Conservation (phyloP, 2,888 invertebrate genomes). For the Panzeria rudis region DNA sequence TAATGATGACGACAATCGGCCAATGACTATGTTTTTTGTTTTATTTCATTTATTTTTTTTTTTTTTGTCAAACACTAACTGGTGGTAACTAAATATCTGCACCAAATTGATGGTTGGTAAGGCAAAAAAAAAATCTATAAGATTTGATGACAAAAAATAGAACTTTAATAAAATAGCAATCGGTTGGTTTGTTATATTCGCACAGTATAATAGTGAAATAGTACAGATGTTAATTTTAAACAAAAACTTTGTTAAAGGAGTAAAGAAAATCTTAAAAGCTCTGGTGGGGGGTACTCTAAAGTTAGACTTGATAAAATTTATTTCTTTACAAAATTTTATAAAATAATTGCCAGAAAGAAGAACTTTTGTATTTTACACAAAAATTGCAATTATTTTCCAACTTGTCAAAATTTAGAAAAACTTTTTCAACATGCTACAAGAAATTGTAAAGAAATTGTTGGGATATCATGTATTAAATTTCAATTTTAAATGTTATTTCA, state of each 20-base stretch:
- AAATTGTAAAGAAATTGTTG: background rate
- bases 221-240: conserved; percentile 60
- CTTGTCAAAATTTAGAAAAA: conserved; percentile 10
- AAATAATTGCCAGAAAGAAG: background rate
- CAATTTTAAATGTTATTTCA: conserved; percentile 33
- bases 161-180: conserved; percentile 3
- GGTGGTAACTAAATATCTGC: conserved; percentile 20
- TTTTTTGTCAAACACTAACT: conserved; percentile 2
- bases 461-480: background rate
- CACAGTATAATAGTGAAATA: conserved; percentile 37
- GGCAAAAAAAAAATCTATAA: conserved; percentile 22
- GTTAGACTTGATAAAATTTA: background rate
- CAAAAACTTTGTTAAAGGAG: conserved; percentile 5
- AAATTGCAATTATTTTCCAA: conserved; percentile 20
- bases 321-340: background rate
- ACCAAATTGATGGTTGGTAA: conserved; percentile 17
- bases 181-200: conserved; percentile 1
- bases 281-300: no score
- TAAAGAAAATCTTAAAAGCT: background rate
- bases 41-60: background rate
- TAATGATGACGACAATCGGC: conserved; percentile 66
- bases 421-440: background rate
- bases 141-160: background rate
- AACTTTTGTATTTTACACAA: background rate
- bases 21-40: conserved; percentile 38